These are phyloP conservation scores for Augiades crinisus DNA, from an alignment of 2,888 invertebrate genomes.

Conservation along the genomic window DNA sequence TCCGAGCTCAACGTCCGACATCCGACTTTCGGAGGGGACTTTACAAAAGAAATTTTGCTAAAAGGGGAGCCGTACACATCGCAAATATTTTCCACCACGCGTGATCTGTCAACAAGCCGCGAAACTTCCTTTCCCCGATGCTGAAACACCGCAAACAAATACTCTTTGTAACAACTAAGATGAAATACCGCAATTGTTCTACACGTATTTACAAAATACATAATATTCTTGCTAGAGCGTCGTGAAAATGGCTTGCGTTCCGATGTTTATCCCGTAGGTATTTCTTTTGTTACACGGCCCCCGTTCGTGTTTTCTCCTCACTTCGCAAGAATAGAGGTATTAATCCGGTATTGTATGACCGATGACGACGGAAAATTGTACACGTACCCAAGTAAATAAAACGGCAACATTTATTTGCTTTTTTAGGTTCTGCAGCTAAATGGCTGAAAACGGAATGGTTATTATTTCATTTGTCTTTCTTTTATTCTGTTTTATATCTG, in stretches of 20 bases:
- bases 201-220: constrained; percentile 24
- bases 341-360: constrained; percentile 64
- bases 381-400: constrained; percentile 36
- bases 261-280: constrained; percentile 46
- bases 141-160: constrained; percentile 24
- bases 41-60: constrained; percentile 23
- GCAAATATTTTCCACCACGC: constrained; percentile 25
- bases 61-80: constrained; percentile 16
- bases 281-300: constrained; percentile 56
- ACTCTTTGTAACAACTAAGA: constrained; percentile 24
- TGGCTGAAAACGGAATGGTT: too few species aligned
- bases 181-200: constrained; percentile 23
- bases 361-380: constrained; percentile 52
- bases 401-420: too few species aligned
- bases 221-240: constrained; percentile 16
- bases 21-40: constrained; percentile 14
- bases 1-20: constrained; percentile 11
- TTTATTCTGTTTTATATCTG: too few species aligned
- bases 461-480: too few species aligned
- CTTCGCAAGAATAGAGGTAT: constrained; percentile 51
- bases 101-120: constrained; percentile 25
- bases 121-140: constrained; percentile 23
- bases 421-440: too few species aligned
- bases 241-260: constrained; percentile 30
- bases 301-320: constrained; percentile 50